These are phyloP conservation scores for Idaea biselata DNA, from an alignment of 2,888 invertebrate species.

Conservation along the genomic window DNA sequence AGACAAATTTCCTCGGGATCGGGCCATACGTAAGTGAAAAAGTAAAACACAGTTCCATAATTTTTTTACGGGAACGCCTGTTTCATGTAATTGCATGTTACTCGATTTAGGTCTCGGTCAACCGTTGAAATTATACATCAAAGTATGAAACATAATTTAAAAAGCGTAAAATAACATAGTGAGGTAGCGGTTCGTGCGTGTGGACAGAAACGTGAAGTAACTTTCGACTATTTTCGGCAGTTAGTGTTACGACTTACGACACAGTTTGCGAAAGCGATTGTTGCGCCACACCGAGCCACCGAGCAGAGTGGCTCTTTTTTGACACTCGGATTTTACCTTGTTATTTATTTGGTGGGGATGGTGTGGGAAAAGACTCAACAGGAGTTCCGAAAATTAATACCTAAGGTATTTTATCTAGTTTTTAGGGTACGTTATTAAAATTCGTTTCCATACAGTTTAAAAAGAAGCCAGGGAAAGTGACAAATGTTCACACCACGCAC, in stretches of 20 bases:
- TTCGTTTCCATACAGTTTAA: neutral
- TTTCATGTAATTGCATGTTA: neutral
- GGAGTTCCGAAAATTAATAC: neutral
- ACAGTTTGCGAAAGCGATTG: conserved; percentile 68
- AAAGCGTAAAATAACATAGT: conserved; percentile 31
- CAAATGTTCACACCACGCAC: neutral
- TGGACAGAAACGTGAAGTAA: conserved; percentile 57
- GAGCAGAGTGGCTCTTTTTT: conserved; percentile 30
- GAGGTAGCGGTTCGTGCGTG: conserved; percentile 38
- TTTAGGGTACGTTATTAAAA: no score
- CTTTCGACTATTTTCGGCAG: conserved; percentile 69
- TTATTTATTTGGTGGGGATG: neutral
- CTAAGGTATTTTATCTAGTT: neutral
- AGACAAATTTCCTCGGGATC: no score
- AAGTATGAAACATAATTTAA: conserved; percentile 18
- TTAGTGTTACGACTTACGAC: conserved; percentile 66
- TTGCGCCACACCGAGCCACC: conserved; percentile 48
- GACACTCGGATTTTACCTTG: conserved; percentile 29
- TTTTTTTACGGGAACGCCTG: neutral
- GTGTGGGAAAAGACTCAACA: neutral
- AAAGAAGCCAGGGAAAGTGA: neutral
- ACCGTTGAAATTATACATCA: conserved; percentile 10
- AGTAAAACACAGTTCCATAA: no score
- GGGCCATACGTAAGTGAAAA: no score
- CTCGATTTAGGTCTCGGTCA: neutral